Evolutionary conservation across 1,140 invertebrate species (phyloP).

Genomic region (Pseudachorutes palmiensis): DNA sequence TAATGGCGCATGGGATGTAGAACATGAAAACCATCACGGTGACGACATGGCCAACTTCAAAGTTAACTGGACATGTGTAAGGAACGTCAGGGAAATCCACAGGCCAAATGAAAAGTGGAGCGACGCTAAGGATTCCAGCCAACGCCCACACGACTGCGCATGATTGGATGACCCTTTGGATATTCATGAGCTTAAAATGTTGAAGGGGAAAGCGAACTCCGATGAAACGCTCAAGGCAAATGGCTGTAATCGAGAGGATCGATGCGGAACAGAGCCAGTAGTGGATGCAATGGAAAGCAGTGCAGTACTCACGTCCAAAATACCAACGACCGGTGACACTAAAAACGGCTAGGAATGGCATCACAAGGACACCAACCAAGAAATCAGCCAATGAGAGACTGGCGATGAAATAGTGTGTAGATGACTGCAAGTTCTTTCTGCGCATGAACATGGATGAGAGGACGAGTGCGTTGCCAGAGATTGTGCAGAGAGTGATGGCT

Average conservation of each 20-base stretch:
- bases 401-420: slow-evolving; percentile 17
- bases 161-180: not conserved
- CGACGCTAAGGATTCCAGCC: slow-evolving; percentile 1
- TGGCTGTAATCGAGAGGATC: slow-evolving; percentile 17
- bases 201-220: slow-evolving; percentile 21
- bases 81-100: not conserved
- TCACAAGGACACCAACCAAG: slow-evolving; percentile 12
- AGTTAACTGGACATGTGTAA: not conserved
- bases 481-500: slow-evolving; percentile 12
- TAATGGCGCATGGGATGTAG: slow-evolving; percentile 5
- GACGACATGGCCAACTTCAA: slow-evolving; percentile 2
- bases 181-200: slow-evolving; percentile 19
- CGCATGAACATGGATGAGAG: slow-evolving; percentile 6
- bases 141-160: not conserved
- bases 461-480: slow-evolving; percentile 19
- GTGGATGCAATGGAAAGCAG: slow-evolving; percentile 15
- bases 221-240: slow-evolving; percentile 26
- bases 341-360: slow-evolving; percentile 11
- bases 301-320: slow-evolving; percentile 20
- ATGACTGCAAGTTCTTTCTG: not conserved
- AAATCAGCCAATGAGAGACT: slow-evolving; percentile 25
- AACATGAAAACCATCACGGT: not conserved
- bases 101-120: not conserved
- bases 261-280: slow-evolving; percentile 27
- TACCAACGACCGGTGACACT: slow-evolving; percentile 15